A percentile compares a stretch with the other conserved stretches of the same genome.
These are phyloP conservation scores for Parazoanthus darwini DNA, from an alignment of 92 coral and sea anemone species.

Conservation along the genomic window DNA sequence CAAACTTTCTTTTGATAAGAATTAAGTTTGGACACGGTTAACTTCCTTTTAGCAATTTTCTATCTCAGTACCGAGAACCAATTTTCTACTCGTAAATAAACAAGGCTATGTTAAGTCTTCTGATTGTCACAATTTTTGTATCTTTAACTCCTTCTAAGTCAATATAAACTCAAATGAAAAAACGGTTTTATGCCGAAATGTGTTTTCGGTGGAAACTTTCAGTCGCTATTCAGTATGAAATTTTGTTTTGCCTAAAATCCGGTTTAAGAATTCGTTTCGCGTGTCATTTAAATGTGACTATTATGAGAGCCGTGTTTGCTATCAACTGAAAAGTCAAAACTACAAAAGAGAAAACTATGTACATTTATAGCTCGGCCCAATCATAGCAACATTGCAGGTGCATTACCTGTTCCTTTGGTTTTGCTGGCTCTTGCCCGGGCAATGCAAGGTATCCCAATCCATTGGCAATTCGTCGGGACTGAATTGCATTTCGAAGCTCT, in stretches of 20 bases:
- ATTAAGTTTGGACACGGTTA: background rate
- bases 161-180: background rate
- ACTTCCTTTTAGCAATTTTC: too few species aligned
- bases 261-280: too few species aligned
- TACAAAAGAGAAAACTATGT: background rate
- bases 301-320: too few species aligned
- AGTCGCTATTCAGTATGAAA: background rate
- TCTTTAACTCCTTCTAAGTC: too few species aligned
- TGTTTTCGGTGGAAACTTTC: too few species aligned
- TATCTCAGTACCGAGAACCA: too few species aligned
- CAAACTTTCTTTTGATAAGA: background rate
- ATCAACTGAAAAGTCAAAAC: too few species aligned
- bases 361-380: background rate
- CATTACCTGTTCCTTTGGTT: conserved; percentile 47
- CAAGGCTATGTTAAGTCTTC: background rate
- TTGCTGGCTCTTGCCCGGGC: background rate
- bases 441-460: conserved; percentile 44
- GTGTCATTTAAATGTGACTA: too few species aligned
- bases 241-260: background rate
- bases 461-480: conserved; percentile 43
- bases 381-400: background rate
- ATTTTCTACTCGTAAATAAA: too few species aligned
- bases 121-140: too few species aligned
- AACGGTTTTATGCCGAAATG: background rate
- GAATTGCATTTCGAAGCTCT: conserved; percentile 49